Evolutionary conservation across 2,113 vertebrate species (phyloP).

Genomic region (Morone chrysops): DNA sequence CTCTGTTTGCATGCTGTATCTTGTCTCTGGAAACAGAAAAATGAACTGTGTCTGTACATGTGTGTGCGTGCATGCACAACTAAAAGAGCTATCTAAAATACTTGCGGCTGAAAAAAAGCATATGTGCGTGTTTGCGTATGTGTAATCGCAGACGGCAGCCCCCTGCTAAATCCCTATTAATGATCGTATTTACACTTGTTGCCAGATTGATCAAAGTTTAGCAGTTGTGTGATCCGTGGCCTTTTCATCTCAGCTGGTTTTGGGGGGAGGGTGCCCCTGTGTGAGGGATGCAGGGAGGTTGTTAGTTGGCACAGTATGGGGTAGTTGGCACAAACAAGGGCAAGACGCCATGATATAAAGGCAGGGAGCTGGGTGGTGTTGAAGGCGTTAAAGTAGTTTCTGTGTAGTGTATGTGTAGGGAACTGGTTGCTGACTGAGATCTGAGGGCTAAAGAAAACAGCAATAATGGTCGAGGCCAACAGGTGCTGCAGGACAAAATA

Average conservation of each 20-base stretch:
- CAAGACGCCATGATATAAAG: constrained; percentile 66
- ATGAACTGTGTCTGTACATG: constrained; percentile 9
- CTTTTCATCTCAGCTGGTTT: constrained; percentile 78
- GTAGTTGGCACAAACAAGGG: constrained; percentile 72
- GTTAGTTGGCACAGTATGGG: constrained; percentile 73
- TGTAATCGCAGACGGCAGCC: constrained; percentile 75
- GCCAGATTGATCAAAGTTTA: constrained; percentile 84
- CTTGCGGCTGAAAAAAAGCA: constrained; percentile 38
- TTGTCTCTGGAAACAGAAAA: constrained; percentile 52
- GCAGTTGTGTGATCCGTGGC: constrained; percentile 69
- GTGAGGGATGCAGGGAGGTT: constrained; percentile 58
- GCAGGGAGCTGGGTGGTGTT: constrained; percentile 40
- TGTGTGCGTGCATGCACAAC: constrained; percentile 2
- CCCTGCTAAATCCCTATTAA: constrained; percentile 80
- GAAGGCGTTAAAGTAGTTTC: constrained; percentile 40
- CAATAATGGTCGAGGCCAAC: constrained; percentile 17
- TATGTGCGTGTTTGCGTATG: constrained; percentile 57
- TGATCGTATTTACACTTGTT: constrained; percentile 84
- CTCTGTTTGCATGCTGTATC: constrained; percentile 57
- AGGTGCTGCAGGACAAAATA: constrained; percentile 9
- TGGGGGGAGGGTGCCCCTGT: neutral
- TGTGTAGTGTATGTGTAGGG: constrained; percentile 32
- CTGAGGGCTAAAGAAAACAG: constrained; percentile 42
- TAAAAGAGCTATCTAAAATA: constrained; percentile 48
- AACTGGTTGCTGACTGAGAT: constrained; percentile 54